These are phyloP conservation scores for Psix sp. DNA, from an alignment of 1,140 invertebrate species.

Conservation along the genomic window DNA sequence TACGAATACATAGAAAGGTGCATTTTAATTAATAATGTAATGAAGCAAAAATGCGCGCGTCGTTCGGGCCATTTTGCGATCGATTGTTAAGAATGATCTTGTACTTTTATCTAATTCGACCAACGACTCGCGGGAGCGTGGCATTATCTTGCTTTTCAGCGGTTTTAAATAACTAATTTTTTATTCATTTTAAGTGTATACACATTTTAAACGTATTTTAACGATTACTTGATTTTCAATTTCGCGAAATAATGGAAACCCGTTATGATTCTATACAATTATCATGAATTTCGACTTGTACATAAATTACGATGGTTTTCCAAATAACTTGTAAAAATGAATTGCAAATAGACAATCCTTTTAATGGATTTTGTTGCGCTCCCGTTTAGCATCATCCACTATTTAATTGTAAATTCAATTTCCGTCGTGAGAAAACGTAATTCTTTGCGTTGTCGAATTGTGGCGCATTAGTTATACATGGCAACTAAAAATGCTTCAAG, in stretches of 20 bases:
- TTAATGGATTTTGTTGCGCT: slow-evolving; percentile 23
- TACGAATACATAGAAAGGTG: slow-evolving; percentile 29
- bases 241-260: not conserved
- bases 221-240: not conserved
- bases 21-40: slow-evolving; percentile 22
- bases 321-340: slow-evolving; percentile 3
- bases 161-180: slow-evolving; percentile 2
- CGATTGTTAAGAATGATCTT: slow-evolving; percentile 34
- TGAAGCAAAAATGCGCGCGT: slow-evolving; percentile 15
- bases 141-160: slow-evolving; percentile 9
- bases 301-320: slow-evolving; percentile 2
- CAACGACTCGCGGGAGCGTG: slow-evolving; percentile 23
- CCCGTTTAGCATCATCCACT: slow-evolving; percentile 6
- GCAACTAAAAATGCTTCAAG: slow-evolving; percentile 5
- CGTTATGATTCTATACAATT: not conserved
- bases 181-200: slow-evolving; percentile 25
- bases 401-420: slow-evolving; percentile 13
- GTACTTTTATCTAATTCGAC: slow-evolving; percentile 23
- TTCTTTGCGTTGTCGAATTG: not conserved
- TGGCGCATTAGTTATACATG: not conserved
- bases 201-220: slow-evolving; percentile 43
- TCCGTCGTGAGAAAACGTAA: not conserved
- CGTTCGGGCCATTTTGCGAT: slow-evolving; percentile 24
- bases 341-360: not conserved
- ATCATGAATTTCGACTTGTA: slow-evolving; percentile 1